Evolutionary conservation across 2,888 invertebrate genomes (phyloP), one percentile per base, ranked within the genome.

Genomic region (Cremastobaeus sp.): DNA sequence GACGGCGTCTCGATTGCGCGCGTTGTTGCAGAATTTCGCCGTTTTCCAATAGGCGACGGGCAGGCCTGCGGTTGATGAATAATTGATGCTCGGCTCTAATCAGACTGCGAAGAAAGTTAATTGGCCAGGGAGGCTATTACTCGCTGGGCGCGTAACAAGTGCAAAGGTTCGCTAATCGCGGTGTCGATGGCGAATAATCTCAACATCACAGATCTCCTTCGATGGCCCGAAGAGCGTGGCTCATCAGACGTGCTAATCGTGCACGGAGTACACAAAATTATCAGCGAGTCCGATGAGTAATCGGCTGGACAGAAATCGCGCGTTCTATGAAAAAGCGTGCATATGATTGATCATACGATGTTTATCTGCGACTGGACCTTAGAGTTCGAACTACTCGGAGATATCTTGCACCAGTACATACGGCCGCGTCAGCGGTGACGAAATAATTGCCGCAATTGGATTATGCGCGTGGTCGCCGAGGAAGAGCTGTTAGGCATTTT

Each of bases 311-410:
- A 65, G 65, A 65, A 57, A 71, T 71, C 57, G 15, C 28, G 0
- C 59, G 18, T 30, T 50, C 25, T 28, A 59, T 64, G 71, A 71
- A 57, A 71, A 65, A 48, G 62, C 11, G 32, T 34, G 54, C 54
- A 54, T 60, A 28, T 52, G 52, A 64, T 71, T 62, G 62, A 50
- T 73, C 68, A 62, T 62, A 57, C 57, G 68, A 74, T 74, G 68
- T 54, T 74, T 62, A 64, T 74, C 68, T 25, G 30, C 15, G 14
- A 59, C 39, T 65, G 74, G 65, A 74, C 74, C 69, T 74, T 64
- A 59, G 74, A 69, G 65, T 74, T 74, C 69, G 74, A 68, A 74
- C 68, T 15, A 68, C 18, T 32, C 21, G 12, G 28, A 30, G 73
- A 73, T 69, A 74, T 60, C 54, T 41, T 17, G n/a, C 20, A 15